These are phyloP conservation scores for Echinops telfairi DNA, from an alignment of 2,113 vertebrate genomes.

Conservation along the genomic window DNA sequence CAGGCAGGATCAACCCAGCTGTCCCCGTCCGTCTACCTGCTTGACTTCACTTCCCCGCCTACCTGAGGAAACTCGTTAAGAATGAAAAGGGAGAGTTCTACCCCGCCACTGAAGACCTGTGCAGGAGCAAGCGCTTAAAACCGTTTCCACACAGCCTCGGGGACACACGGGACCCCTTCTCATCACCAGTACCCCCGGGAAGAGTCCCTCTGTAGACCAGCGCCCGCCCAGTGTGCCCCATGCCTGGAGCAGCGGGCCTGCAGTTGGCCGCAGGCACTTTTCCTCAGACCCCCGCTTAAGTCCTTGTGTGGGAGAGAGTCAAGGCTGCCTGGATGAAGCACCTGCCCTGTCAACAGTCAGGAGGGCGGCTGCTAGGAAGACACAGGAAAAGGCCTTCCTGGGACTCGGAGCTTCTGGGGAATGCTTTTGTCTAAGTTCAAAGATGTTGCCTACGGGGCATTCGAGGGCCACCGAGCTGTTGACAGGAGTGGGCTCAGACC, in stretches of 20 bases:
- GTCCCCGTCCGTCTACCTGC: background rate
- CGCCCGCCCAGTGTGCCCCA: too few relatives aligned
- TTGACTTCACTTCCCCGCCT: background rate
- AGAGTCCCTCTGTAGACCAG: too few relatives aligned
- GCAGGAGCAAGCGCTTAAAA: background rate
- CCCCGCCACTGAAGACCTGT: background rate
- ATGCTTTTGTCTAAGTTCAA: too few relatives aligned
- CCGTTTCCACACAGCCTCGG: too few relatives aligned
- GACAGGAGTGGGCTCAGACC: too few relatives aligned
- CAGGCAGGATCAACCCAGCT: background rate
- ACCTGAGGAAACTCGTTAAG: background rate
- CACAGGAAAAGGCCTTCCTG: too few relatives aligned
- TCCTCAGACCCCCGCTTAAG: background rate
- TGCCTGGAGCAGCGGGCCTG: too few relatives aligned
- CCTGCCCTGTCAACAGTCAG: background rate
- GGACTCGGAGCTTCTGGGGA: too few relatives aligned
- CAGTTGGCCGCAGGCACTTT: too few relatives aligned
- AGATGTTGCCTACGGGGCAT: too few relatives aligned
- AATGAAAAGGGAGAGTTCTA: background rate
- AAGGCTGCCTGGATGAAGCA: background rate
- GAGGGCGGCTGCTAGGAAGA: background rate
- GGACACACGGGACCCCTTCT: background rate
- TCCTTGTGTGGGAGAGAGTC: background rate
- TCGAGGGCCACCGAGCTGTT: too few relatives aligned
- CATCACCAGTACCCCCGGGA: background rate